Percentiles rank a stretch among this genome's conserved stretches.
phyloP scores from a whole-genome alignment of 2,797 vertebrate genomes.

The Microctenopoma lineatum region DNA sequence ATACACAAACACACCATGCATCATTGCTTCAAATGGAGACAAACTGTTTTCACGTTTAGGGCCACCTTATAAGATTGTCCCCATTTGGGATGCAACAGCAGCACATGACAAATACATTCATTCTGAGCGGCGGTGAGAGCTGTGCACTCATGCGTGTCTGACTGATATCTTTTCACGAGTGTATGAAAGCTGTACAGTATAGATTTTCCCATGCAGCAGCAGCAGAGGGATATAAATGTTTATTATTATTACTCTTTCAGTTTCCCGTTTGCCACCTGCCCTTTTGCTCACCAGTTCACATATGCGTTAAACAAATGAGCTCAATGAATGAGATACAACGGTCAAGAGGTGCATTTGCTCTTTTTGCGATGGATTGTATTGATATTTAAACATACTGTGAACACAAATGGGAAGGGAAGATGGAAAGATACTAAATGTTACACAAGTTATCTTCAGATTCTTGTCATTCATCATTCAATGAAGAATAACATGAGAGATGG shows the following conservation, averaged over 20 bases:
- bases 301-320: conserved; percentile 62
- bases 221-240: conserved; percentile 63
- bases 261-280: conserved; percentile 41
- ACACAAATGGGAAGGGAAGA: conserved; percentile 14
- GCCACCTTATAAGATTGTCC: conserved; percentile 63
- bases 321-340: conserved; percentile 40
- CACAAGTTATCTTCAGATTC: not conserved
- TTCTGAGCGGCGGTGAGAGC: conserved; percentile 51
- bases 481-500: not conserved
- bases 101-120: conserved; percentile 63
- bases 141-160: conserved; percentile 60
- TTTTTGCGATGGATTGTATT: conserved; percentile 24
- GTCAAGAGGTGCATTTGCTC: conserved; percentile 51
- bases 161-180: conserved; percentile 61
- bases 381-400: conserved; percentile 38
- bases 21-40: conserved; percentile 67
- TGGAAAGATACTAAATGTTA: conserved; percentile 12
- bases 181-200: conserved; percentile 48
- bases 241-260: conserved; percentile 64
- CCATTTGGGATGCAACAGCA: conserved; percentile 66
- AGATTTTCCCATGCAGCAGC: conserved; percentile 59
- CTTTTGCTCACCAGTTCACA: conserved; percentile 49
- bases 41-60: conserved; percentile 65
- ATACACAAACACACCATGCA: conserved; percentile 34
- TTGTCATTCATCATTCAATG: not conserved